Evolutionary conservation across 2,113 vertebrate genomes (phyloP).

Genomic region (Rhabdornis inornatus): DNA sequence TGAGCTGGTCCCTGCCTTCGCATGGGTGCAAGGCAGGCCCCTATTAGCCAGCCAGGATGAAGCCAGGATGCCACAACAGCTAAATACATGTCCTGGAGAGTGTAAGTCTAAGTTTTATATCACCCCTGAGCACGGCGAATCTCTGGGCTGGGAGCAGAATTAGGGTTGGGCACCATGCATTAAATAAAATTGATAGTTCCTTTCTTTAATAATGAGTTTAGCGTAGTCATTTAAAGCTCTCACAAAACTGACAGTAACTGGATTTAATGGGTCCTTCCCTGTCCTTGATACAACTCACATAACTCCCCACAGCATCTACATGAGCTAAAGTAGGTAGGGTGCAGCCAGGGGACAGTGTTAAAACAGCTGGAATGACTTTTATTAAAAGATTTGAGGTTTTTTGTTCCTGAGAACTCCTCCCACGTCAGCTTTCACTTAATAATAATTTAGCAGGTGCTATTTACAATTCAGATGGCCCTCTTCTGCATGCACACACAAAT

Average conservation of each 20-base stretch:
- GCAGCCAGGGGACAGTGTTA: background rate
- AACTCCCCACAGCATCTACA: background rate
- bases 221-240: slow-evolving; percentile 20
- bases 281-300: slow-evolving; percentile 9
- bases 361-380: slow-evolving; percentile 25
- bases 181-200: slow-evolving; percentile 43
- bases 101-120: background rate
- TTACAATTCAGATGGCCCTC: slow-evolving; percentile 30
- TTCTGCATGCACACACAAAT: slow-evolving; percentile 1
- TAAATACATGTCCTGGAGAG: background rate
- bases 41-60: background rate
- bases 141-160: background rate
- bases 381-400: background rate
- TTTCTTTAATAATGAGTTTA: slow-evolving; percentile 43
- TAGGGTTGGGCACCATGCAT: background rate
- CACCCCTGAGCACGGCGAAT: fast-evolving
- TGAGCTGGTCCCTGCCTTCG: background rate
- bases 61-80: background rate
- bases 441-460: slow-evolving; percentile 47
- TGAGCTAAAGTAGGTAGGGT: background rate
- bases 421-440: slow-evolving; percentile 13
- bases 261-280: slow-evolving; percentile 40
- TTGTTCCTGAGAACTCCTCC: slow-evolving; percentile 32
- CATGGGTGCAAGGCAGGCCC: background rate
- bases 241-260: slow-evolving; percentile 24